Evolutionary conservation across 2,113 vertebrate genomes (phyloP).

Genomic region (Poeciliopsis turrubarensis): DNA sequence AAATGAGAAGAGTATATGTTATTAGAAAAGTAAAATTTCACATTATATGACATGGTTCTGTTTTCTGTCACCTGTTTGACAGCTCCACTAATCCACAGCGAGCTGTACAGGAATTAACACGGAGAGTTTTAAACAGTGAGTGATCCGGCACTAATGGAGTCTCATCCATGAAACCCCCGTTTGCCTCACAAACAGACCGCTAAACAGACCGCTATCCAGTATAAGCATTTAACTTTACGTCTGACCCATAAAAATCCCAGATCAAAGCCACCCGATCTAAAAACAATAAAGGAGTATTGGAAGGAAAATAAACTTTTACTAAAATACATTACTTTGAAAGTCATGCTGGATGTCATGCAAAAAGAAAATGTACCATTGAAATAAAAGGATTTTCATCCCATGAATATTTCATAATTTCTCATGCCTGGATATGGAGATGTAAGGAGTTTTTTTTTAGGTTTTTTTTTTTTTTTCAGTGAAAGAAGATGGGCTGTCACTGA

Average conservation of each 20-base stretch:
- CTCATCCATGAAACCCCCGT: too few species aligned
- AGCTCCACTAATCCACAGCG: background rate
- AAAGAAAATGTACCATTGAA: slow-evolving; percentile 5
- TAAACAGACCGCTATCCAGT: background rate
- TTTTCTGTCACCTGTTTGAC: background rate
- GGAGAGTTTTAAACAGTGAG: too few species aligned
- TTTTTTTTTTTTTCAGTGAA: slow-evolving; percentile 28
- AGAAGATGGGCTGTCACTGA: slow-evolving; percentile 5
- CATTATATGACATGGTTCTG: background rate
- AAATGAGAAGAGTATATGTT: too few species aligned
- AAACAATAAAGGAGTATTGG: background rate
- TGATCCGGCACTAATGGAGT: background rate
- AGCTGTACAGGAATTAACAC: background rate
- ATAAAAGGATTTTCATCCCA: background rate
- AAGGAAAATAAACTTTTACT: background rate
- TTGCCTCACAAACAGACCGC: background rate
- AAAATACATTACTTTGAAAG: background rate
- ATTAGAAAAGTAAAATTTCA: too few species aligned
- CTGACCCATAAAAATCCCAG: background rate
- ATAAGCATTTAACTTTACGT: background rate
- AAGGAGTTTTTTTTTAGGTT: background rate
- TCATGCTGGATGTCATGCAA: background rate
- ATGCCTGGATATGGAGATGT: slow-evolving; percentile 14
- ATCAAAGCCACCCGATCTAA: too few species aligned
- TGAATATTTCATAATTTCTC: background rate